Evolutionary conservation across 2,113 vertebrate species (phyloP), one percentile per base, ranked within the genome.

Genomic region (Salvelinus alpinus): DNA sequence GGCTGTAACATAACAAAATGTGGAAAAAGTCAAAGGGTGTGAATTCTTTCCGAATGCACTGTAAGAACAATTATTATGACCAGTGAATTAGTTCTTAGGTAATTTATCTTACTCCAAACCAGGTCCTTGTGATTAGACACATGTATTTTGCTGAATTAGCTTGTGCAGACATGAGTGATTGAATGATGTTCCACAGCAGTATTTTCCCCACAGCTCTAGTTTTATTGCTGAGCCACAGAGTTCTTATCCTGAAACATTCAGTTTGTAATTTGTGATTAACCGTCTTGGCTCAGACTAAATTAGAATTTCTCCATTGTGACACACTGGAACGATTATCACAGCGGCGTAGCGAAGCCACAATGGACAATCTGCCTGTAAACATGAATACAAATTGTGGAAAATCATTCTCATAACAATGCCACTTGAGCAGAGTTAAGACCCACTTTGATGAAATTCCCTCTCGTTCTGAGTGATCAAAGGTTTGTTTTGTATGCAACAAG

Each of bases 281-380:
- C 18, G 14, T 25, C 1, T 80, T 75, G 80, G 82, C 78, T 79
- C 47, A 44, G 67, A 47, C 71, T 84, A 84, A 75, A 62, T 78
- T 78, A 48, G 84, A 77, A 80, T 87, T 83, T 86, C 84, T 87
- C 74, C 79, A 64, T 72, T 65, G 72, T 80, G 77, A 81, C 87
- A 87, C 87, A 76, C 25, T 89, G 84, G 76, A 90, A 72, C 88
- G 71, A 91, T 91, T 88, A 88, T 82, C 73, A 11, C 84, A 78
- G 85, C 34, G 20, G 79, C 72, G 64, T 86, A 79, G 79, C 72
- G 3, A 81, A 88, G 77, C 85, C 77, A 79, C 81, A 80, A 25
- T 47, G 74, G 84, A 84, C 77, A 74, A 74, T 88, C 70, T 62
- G 22, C 59, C 16, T 73, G 77, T 83, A 89, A 88, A 90, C 80